These are phyloP conservation scores for Labeo rohita DNA, from an alignment of 2,113 vertebrate genomes.

Conservation along the genomic window DNA sequence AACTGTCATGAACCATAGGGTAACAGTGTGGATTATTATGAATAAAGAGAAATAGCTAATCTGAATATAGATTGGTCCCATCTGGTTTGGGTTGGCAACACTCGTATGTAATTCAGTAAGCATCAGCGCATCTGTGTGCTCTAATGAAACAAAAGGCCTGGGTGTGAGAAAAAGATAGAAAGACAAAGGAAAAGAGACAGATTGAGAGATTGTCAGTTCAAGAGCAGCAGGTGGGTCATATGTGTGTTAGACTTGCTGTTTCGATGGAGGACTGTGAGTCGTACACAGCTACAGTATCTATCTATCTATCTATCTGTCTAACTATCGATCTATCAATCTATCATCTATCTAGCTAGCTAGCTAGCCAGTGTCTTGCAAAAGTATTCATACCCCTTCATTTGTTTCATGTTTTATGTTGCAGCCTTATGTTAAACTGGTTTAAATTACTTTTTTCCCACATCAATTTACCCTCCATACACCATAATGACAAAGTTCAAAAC, in stretches of 20 bases:
- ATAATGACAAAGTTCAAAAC: too few relatives aligned
- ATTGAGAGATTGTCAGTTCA: slow-evolving; percentile 62
- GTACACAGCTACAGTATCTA: background rate
- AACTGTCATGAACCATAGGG: slow-evolving; percentile 69
- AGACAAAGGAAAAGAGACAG: slow-evolving; percentile 51
- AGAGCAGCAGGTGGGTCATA: slow-evolving; percentile 31
- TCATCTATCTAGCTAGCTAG: background rate
- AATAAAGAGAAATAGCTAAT: slow-evolving; percentile 80
- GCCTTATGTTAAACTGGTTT: too few relatives aligned
- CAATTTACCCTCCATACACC: too few relatives aligned
- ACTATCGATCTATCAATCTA: background rate
- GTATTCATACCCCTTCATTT: too few relatives aligned
- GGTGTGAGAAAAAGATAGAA: slow-evolving; percentile 54
- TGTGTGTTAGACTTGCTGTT: slow-evolving; percentile 49
- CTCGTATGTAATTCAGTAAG: slow-evolving; percentile 78
- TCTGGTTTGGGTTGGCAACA: slow-evolving; percentile 79
- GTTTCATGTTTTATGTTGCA: too few relatives aligned
- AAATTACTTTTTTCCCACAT: too few relatives aligned
- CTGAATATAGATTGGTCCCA: slow-evolving; percentile 84
- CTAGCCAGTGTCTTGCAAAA: background rate
- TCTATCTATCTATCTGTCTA: background rate
- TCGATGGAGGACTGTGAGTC: slow-evolving; percentile 21
- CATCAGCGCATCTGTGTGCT: slow-evolving; percentile 78
- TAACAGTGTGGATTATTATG: slow-evolving; percentile 75
- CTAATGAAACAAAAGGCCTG: slow-evolving; percentile 78